Evolutionary conservation across 2,797 vertebrate genomes (phyloP).

Genomic region (Cirrhinus molitorella): DNA sequence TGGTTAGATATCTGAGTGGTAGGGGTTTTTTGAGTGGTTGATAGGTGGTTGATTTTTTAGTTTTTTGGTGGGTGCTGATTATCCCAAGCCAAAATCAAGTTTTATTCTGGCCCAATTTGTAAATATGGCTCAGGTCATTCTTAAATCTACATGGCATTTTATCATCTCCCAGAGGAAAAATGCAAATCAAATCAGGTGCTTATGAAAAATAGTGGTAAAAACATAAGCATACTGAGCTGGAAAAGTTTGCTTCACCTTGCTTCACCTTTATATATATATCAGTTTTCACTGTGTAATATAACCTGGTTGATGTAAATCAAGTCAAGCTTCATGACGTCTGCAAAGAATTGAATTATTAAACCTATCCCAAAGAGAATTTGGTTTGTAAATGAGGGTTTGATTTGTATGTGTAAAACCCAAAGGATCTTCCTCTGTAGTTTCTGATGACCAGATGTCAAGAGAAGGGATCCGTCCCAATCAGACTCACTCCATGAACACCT

Average conservation of each 20-base stretch:
- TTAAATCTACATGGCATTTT: background rate
- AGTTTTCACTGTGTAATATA: background rate
- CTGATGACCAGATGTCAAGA: constrained; percentile 15
- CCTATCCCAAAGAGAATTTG: background rate
- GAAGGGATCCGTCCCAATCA: constrained; percentile 5
- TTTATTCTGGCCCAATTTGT: background rate
- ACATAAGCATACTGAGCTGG: background rate
- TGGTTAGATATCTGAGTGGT: background rate
- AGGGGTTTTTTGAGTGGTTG: background rate
- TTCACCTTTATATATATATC: background rate
- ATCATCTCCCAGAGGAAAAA: background rate
- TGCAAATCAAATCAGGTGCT: background rate
- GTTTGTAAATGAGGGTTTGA: background rate
- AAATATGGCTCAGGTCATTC: background rate
- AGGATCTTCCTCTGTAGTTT: background rate
- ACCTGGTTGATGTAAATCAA: background rate
- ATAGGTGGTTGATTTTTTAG: too few species aligned
- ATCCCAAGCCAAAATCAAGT: background rate
- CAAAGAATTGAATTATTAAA: background rate
- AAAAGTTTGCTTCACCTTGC: background rate
- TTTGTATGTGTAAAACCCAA: background rate
- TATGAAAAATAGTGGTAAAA: background rate
- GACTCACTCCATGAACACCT: constrained; percentile 1
- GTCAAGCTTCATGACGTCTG: background rate
- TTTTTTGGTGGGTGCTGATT: background rate